A percentile compares a stretch with the other conserved stretches of the same genome.
phyloP scores from a whole-genome alignment of 1,140 invertebrate species.

The Microplitis mediator region DNA sequence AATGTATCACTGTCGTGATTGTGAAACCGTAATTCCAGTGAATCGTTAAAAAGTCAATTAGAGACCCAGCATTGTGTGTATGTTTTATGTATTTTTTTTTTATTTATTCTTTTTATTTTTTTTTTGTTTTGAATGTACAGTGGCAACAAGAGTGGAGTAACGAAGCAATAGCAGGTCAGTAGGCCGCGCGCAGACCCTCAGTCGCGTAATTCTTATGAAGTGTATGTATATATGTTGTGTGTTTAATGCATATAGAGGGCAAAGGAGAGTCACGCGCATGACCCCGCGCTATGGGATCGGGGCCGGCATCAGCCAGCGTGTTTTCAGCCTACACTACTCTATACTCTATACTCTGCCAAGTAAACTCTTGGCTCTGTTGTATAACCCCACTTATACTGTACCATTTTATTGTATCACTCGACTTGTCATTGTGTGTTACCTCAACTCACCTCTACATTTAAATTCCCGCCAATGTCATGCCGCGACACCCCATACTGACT shows the following conservation, averaged over 20 bases:
- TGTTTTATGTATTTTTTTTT: neutral
- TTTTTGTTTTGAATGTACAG: slow-evolving; percentile 24
- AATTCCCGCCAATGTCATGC: slow-evolving; percentile 20
- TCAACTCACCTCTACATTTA: neutral
- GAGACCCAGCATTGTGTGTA: neutral
- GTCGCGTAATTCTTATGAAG: slow-evolving; percentile 1
- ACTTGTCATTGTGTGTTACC: neutral
- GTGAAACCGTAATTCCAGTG: too few species aligned
- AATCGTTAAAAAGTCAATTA: slow-evolving; percentile 14
- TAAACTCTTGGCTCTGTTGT: neutral
- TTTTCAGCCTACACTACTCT: slow-evolving; percentile 14
- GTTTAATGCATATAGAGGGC: neutral
- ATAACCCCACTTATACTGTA: neutral
- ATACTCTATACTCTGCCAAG: neutral
- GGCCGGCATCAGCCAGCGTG: slow-evolving; percentile 26
- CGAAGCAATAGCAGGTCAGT: slow-evolving; percentile 30
- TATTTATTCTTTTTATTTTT: too few species aligned
- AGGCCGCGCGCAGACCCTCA: slow-evolving; percentile 17
- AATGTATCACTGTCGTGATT: neutral
- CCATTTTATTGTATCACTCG: neutral
- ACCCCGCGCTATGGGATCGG: slow-evolving; percentile 23
- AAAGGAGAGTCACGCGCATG: slow-evolving; percentile 15
- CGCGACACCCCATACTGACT: slow-evolving; percentile 17
- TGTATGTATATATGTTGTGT: too few species aligned
- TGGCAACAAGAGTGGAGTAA: slow-evolving; percentile 26